Conservation (phyloP, 2,888 invertebrate genomes). For the Drosophila dives region DNA sequence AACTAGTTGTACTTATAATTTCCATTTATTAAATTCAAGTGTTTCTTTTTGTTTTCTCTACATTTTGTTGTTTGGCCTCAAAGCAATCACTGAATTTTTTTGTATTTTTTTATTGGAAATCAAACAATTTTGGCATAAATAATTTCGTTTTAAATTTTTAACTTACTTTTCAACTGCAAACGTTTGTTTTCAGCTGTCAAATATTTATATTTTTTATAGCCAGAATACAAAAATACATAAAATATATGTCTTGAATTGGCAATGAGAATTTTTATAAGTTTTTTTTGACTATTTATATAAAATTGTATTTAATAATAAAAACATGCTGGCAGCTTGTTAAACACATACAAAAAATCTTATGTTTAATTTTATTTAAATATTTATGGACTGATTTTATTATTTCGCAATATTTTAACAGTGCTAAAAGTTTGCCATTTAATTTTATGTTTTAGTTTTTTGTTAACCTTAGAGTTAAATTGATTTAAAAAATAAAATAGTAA, state of each 20-base stretch:
- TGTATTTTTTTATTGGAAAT: slow-evolving; percentile 19
- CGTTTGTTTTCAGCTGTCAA: slow-evolving; percentile 6
- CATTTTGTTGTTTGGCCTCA: slow-evolving; percentile 23
- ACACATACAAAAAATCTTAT: not conserved
- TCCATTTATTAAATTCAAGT: slow-evolving; percentile 9
- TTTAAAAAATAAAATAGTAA: not conserved
- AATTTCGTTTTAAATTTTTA: slow-evolving; percentile 12
- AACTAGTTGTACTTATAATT: slow-evolving; percentile 13
- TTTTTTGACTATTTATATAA: not conserved
- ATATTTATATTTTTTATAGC: not conserved
- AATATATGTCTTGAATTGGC: not conserved
- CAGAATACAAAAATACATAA: not conserved
- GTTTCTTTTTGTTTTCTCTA: not conserved
- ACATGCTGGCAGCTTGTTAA: not conserved
- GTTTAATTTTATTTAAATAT: not conserved
- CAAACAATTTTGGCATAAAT: slow-evolving; percentile 21
- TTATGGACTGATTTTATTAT: not conserved
- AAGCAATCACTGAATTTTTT: slow-evolving; percentile 33
- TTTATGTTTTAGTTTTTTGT: not conserved
- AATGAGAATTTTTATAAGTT: not conserved
- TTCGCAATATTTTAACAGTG: too few species aligned
- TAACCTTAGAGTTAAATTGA: not conserved
- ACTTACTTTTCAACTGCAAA: slow-evolving; percentile 5
- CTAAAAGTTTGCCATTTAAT: too few species aligned
- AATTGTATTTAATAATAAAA: not conserved